These are phyloP conservation scores for Temnothorax ravouxi DNA, from an alignment of 2,888 invertebrate genomes.

Conservation along the genomic window DNA sequence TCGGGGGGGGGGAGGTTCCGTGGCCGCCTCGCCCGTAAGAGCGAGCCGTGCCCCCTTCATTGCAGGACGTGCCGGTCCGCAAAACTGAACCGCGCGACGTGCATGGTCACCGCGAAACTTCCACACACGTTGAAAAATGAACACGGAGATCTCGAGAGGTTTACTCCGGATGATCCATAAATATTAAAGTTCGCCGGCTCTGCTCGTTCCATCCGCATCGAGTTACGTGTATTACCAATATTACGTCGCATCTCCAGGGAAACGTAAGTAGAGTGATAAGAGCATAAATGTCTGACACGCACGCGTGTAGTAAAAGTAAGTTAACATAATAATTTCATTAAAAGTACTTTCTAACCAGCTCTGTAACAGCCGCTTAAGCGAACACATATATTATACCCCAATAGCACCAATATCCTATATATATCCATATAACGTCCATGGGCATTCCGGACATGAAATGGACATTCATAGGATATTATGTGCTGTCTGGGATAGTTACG, in stretches of 20 bases:
- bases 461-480: too few relatives aligned
- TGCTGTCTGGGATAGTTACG: too few relatives aligned
- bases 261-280: not conserved
- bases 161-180: not conserved
- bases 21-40: not conserved
- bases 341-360: not conserved
- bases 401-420: too few relatives aligned
- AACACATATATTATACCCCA: not conserved
- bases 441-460: too few relatives aligned
- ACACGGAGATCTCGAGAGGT: not conserved
- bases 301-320: not conserved
- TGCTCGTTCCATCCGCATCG: too few relatives aligned
- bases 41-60: not conserved
- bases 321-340: not conserved
- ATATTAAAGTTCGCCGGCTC: not conserved
- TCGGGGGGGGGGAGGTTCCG: constrained; percentile 26
- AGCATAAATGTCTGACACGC: not conserved
- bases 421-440: too few relatives aligned
- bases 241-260: not conserved
- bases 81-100: not conserved
- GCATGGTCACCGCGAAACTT: too few relatives aligned
- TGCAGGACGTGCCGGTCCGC: not conserved
- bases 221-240: not conserved
- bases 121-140: constrained; percentile 1
- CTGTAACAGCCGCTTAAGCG: not conserved